These are phyloP conservation scores for Myrmophylax atrothorax DNA, from an alignment of 2,113 vertebrate species.

Conservation along the genomic window DNA sequence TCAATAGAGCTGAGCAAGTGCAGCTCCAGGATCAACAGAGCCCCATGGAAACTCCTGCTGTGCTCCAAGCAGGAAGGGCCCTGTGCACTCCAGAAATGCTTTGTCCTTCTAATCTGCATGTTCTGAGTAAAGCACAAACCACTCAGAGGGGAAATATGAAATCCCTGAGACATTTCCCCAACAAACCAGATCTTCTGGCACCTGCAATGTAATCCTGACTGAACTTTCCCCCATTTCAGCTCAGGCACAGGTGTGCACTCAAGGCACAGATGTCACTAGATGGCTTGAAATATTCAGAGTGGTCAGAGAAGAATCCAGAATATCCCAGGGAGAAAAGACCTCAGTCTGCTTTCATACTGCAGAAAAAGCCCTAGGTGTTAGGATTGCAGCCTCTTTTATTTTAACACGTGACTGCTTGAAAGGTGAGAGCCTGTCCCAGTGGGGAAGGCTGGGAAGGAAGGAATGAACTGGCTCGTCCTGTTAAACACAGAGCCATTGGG, in stretches of 20 bases:
- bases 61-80: slow-evolving; percentile 28
- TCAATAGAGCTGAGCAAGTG: slow-evolving; percentile 64
- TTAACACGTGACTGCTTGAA: background rate
- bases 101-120: slow-evolving; percentile 53
- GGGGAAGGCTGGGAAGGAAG: background rate
- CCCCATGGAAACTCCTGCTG: slow-evolving; percentile 74
- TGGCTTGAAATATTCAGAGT: slow-evolving; percentile 2
- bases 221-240: slow-evolving; percentile 10
- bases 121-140: slow-evolving; percentile 16
- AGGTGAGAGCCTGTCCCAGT: background rate
- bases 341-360: background rate
- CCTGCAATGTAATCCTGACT: background rate
- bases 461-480: background rate
- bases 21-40: slow-evolving; percentile 79
- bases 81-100: slow-evolving; percentile 12
- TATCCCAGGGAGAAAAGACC: background rate
- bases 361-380: background rate
- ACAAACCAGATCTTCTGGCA: background rate
- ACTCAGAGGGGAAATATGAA: background rate
- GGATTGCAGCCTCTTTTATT: background rate
- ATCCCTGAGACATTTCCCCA: background rate
- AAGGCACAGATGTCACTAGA: slow-evolving; percentile 1
- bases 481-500: background rate
- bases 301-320: background rate
- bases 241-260: slow-evolving; percentile 20